Evolutionary conservation across 2,797 vertebrate genomes (phyloP).

Genomic region (Mionectes olivaceus): DNA sequence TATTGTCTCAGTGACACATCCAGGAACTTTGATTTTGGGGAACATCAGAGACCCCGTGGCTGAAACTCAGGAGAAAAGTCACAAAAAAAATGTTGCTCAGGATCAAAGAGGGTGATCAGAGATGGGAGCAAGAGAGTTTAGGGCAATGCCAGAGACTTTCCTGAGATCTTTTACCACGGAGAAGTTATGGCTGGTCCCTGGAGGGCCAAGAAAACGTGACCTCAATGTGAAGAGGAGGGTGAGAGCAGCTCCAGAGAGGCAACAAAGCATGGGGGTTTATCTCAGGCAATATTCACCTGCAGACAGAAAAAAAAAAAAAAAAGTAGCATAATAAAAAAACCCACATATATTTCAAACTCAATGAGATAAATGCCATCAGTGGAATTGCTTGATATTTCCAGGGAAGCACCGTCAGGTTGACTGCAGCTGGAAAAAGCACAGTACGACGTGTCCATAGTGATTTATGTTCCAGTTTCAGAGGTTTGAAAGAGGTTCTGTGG

Average conservation of each 20-base stretch:
- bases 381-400: neutral
- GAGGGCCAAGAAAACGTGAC: no score
- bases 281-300: neutral
- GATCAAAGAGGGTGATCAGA: neutral
- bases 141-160: neutral
- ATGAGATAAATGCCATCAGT: neutral
- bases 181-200: neutral
- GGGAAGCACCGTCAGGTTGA: neutral
- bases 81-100: neutral
- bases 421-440: neutral
- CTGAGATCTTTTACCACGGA: fast-evolving
- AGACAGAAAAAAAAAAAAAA: neutral
- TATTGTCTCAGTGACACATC: neutral
- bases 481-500: neutral
- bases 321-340: fast-evolving
- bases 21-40: neutral
- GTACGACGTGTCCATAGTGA: neutral
- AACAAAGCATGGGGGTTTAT: fast-evolving
- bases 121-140: neutral
- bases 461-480: neutral
- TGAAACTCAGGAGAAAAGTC: neutral
- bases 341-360: fast-evolving
- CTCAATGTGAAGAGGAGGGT: fast-evolving
- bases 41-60: neutral
- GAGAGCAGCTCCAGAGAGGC: neutral